Evolutionary conservation across 2,888 invertebrate species (phyloP).

Genomic region (Agrochola lychnidis): DNA sequence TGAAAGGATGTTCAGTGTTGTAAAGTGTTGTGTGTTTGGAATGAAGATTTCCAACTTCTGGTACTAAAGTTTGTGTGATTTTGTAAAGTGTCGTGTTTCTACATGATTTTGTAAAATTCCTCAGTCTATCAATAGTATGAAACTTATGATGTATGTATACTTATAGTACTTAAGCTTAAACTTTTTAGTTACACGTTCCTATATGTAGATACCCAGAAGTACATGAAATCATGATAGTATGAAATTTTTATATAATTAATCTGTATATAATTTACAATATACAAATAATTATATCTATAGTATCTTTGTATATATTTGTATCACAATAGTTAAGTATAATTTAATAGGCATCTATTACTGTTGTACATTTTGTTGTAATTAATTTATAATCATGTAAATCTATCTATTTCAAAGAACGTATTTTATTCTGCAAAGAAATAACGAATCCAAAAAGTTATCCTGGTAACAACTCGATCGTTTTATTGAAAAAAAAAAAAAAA

Average conservation of each 20-base stretch:
- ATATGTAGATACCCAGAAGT: constrained; percentile 21
- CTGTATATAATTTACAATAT: constrained; percentile 28
- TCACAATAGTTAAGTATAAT: constrained; percentile 18
- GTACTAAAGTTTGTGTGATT: constrained; percentile 33
- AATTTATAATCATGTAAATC: constrained; percentile 5
- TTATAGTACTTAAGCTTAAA: constrained; percentile 45
- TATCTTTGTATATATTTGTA: constrained; percentile 38
- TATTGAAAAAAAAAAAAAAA: not conserved
- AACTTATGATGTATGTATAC: constrained; percentile 42
- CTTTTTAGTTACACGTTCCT: constrained; percentile 41
- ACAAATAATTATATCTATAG: constrained; percentile 20
- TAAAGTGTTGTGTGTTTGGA: constrained; percentile 20
- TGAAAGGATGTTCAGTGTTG: constrained; percentile 34
- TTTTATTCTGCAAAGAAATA: not conserved
- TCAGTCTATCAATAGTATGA: constrained; percentile 21
- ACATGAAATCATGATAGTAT: constrained; percentile 7
- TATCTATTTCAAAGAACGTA: constrained; percentile 4
- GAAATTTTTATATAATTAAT: not conserved
- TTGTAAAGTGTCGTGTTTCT: constrained; percentile 30
- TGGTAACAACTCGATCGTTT: not conserved
- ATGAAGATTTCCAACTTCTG: constrained; percentile 15
- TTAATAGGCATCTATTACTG: constrained; percentile 17
- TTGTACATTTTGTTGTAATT: constrained; percentile 36
- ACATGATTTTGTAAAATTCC: constrained; percentile 27
- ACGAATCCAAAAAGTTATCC: not conserved